Conservation (phyloP, 1,140 invertebrate species). For the Temnothorax curvispinosus region DNA sequence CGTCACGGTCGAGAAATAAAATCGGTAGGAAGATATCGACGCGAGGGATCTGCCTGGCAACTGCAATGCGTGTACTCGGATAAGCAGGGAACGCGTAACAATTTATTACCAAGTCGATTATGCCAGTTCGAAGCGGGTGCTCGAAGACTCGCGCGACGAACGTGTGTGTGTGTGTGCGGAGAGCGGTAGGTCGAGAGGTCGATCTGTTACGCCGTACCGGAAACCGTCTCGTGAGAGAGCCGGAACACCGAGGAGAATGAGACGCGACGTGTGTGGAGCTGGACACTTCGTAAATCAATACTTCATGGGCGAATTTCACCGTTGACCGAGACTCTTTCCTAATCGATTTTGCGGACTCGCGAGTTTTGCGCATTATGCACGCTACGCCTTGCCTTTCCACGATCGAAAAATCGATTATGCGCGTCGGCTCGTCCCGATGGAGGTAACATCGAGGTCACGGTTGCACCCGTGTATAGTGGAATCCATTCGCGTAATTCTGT, state of each 20-base stretch:
- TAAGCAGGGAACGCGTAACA: background rate
- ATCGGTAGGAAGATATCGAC: background rate
- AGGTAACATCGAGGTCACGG: conserved; percentile 61
- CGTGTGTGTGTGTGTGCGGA: background rate
- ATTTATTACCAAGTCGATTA: conserved; percentile 39
- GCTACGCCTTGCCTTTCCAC: conserved; percentile 9
- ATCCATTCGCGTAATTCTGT: background rate
- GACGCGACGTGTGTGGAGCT: background rate
- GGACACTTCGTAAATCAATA: conserved; percentile 30
- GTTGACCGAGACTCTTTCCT: background rate
- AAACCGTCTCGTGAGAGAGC: conserved; percentile 19
- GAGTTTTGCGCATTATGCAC: conserved; percentile 9
- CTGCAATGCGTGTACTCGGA: background rate
- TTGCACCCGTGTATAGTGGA: conserved; percentile 6
- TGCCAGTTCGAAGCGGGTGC: background rate
- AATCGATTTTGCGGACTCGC: conserved; percentile 13
- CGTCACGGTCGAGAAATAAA: conserved; percentile 11
- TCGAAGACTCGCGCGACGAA: background rate
- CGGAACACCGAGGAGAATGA: background rate
- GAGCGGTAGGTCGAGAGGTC: conserved; percentile 17
- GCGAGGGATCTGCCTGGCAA: background rate
- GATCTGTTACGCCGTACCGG: conserved; percentile 36
- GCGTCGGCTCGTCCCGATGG: background rate
- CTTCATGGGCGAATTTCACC: conserved; percentile 45
- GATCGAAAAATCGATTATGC: conserved; percentile 62